Evolutionary conservation across 2,797 vertebrate species (phyloP).

Genomic region (Alca torda): DNA sequence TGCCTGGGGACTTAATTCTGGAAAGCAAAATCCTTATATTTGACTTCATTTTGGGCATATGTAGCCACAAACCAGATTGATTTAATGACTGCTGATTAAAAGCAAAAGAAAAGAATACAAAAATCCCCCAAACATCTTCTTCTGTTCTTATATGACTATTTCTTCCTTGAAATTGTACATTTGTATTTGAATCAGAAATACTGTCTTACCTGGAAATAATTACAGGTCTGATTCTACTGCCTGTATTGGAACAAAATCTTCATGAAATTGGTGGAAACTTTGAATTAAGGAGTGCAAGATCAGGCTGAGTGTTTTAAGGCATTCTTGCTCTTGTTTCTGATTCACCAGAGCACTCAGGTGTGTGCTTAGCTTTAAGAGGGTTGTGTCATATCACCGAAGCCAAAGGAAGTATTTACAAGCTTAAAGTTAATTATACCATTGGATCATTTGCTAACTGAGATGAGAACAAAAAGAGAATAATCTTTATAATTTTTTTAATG

Average conservation of each 20-base stretch:
- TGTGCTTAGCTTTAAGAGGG: background rate
- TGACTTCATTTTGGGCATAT: background rate
- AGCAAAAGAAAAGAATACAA: slow-evolving; percentile 2
- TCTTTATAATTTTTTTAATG: background rate
- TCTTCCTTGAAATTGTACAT: background rate
- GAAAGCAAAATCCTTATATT: slow-evolving; percentile 16
- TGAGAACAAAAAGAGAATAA: background rate
- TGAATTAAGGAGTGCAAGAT: background rate
- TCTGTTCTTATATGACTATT: background rate
- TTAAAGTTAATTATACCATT: background rate
- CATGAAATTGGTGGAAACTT: background rate
- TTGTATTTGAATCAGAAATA: background rate
- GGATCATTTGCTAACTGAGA: background rate
- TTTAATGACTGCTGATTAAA: slow-evolving; percentile 5
- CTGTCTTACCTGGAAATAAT: slow-evolving; percentile 4
- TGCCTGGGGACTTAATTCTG: slow-evolving; percentile 20
- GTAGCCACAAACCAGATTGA: background rate
- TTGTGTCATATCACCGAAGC: background rate
- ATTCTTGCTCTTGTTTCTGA: background rate
- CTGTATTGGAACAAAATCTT: background rate
- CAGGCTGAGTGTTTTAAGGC: background rate
- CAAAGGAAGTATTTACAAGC: background rate
- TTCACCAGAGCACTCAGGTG: background rate
- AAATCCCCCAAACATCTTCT: background rate
- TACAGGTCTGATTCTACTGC: background rate